Evolutionary conservation across 2,797 vertebrate genomes (phyloP).

Genomic region (Poecilia velifera): DNA sequence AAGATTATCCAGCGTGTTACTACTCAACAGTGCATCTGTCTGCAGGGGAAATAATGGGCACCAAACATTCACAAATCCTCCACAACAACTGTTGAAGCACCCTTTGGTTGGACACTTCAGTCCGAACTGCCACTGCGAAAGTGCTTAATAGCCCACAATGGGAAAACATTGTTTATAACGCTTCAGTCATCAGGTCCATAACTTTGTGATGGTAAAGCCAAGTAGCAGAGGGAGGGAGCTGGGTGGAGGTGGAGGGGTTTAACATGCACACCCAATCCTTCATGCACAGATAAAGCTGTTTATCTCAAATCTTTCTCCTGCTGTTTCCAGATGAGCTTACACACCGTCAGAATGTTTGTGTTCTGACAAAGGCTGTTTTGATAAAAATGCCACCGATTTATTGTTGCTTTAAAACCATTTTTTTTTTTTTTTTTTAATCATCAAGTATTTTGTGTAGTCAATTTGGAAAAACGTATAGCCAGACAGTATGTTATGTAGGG

Average conservation of each 20-base stretch:
- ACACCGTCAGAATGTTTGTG: conserved; percentile 24
- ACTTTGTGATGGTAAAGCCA: conserved; percentile 29
- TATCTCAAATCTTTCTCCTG: conserved; percentile 8
- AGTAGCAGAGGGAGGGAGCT: not conserved
- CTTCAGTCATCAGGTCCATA: conserved; percentile 52
- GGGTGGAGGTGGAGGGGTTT: not conserved
- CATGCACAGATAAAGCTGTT: conserved; percentile 28
- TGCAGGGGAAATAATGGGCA: conserved; percentile 48
- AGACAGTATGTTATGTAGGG: conserved; percentile 39
- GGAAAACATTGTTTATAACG: conserved; percentile 69
- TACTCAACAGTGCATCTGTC: conserved; percentile 44
- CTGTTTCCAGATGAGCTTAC: conserved; percentile 15
- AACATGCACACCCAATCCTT: conserved; percentile 8
- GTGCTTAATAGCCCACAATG: conserved; percentile 64
- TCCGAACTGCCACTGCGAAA: conserved; percentile 61
- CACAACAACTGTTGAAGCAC: conserved; percentile 67
- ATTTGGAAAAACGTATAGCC: conserved; percentile 39
- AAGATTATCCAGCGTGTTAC: conserved; percentile 16
- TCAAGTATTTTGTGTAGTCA: conserved; percentile 25
- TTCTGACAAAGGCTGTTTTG: conserved; percentile 39
- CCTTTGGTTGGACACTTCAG: conserved; percentile 64
- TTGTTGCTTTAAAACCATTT: conserved; percentile 8
- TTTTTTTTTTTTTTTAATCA: conserved; percentile 45
- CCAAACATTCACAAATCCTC: conserved; percentile 57
- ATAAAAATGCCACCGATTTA: conserved; percentile 31